Evolutionary conservation across 30 jellyfish, hydroid and myxozoan species (phyloP).

Genomic region (Turritopsis dohrnii): DNA sequence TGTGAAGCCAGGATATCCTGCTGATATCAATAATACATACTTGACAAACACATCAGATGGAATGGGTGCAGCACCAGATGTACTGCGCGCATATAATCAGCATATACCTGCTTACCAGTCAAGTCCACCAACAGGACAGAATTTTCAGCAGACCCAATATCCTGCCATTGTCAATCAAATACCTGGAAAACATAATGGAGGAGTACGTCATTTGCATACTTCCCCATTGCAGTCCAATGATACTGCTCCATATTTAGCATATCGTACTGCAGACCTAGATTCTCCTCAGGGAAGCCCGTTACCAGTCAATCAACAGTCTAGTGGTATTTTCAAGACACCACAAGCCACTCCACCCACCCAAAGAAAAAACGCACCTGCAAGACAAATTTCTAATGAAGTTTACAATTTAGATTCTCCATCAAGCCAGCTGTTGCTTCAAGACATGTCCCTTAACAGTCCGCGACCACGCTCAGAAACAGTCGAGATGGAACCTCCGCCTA

Average conservation of each 20-base stretch:
- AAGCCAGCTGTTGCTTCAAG: slow-evolving; percentile 24
- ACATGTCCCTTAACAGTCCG: slow-evolving; percentile 39
- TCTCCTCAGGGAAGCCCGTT: slow-evolving; percentile 38
- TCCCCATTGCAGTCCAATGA: slow-evolving; percentile 14
- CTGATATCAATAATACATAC: slow-evolving; percentile 5
- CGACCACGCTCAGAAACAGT: slow-evolving; percentile 34
- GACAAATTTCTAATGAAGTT: slow-evolving; percentile 23
- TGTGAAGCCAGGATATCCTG: not conserved
- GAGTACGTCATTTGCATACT: not conserved
- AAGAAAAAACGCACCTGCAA: slow-evolving; percentile 1
- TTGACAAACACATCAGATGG: not conserved
- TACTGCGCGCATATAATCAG: not conserved
- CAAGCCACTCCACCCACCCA: slow-evolving; percentile 20
- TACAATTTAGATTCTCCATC: slow-evolving; percentile 29
- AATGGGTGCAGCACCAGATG: not conserved
- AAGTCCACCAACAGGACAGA: not conserved
- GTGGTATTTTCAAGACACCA: slow-evolving; percentile 21
- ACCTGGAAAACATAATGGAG: not conserved
- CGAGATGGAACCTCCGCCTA: slow-evolving; percentile 21
- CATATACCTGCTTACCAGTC: not conserved
- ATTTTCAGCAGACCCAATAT: not conserved
- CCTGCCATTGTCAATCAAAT: not conserved
- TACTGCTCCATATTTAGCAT: slow-evolving; percentile 15
- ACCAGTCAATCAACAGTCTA: slow-evolving; percentile 16
- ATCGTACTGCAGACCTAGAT: slow-evolving; percentile 22